Percentiles rank a stretch among this genome's conserved stretches.
Conservation (phyloP, 2,113 vertebrate species). For the Hyperopisus bebe region DNA sequence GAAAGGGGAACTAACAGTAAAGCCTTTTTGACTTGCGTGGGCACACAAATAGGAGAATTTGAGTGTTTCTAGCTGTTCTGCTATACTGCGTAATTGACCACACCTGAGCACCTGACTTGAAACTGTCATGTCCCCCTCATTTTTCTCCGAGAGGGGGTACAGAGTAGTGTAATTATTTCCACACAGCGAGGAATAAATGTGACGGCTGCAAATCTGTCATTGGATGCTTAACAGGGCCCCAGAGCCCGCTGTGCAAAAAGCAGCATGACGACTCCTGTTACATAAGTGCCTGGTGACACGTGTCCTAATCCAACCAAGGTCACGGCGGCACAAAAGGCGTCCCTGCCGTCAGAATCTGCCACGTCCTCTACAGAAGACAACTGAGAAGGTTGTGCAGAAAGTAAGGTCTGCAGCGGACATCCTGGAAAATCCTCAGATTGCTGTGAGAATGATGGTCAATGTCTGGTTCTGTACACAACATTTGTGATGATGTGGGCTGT, state of each 20-base stretch:
- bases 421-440: not conserved
- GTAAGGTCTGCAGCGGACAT: not conserved
- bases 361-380: not conserved
- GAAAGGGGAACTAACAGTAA: not conserved
- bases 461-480: not conserved
- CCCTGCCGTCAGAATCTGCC: not conserved
- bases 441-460: not conserved
- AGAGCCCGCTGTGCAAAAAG: not conserved
- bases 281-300: not conserved
- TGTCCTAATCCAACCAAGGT: not conserved
- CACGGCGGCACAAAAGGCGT: not conserved
- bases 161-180: not conserved
- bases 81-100: not conserved
- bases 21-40: not conserved
- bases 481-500: not conserved
- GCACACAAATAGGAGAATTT: not conserved
- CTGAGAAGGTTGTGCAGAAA: not conserved
- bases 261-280: not conserved
- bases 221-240: not conserved
- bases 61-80: not conserved
- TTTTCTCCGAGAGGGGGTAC: not conserved
- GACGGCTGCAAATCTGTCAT: not conserved
- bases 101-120: not conserved
- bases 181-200: not conserved
- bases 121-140: not conserved